Evolutionary conservation across 2,113 vertebrate species (phyloP).

Genomic region (Trematocara macrostoma): DNA sequence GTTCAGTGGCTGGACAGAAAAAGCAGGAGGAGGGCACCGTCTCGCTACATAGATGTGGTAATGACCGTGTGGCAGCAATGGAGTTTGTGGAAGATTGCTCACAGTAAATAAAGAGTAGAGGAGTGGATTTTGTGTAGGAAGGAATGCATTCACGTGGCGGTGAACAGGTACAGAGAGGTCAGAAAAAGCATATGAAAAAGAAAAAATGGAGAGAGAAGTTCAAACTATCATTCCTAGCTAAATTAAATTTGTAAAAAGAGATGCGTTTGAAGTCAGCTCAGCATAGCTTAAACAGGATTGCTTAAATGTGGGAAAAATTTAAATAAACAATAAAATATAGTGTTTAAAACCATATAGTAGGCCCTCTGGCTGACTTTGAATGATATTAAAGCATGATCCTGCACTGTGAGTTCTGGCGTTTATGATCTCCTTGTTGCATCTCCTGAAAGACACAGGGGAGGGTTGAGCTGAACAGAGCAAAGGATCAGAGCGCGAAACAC

Average conservation of each 20-base stretch:
- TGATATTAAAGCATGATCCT: not conserved
- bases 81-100: not conserved
- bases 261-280: not conserved
- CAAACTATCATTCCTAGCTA: not conserved
- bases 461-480: not conserved
- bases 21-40: not conserved
- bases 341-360: not conserved
- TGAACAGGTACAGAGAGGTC: not conserved
- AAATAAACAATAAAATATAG: constrained; percentile 6
- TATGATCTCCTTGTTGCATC: not conserved
- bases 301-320: not conserved
- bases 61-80: constrained; percentile 31
- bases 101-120: not conserved
- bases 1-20: constrained; percentile 40
- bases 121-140: not conserved
- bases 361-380: not conserved
- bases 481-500: not conserved
- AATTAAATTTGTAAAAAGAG: not conserved
- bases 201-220: not conserved
- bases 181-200: not conserved
- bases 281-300: not conserved
- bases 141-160: not conserved
- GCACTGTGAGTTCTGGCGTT: not conserved
- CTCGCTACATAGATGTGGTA: constrained; percentile 14
- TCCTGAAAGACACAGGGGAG: not conserved